Conservation (phyloP, 1,140 invertebrate genomes). For the Heliconius hewitsoni region DNA sequence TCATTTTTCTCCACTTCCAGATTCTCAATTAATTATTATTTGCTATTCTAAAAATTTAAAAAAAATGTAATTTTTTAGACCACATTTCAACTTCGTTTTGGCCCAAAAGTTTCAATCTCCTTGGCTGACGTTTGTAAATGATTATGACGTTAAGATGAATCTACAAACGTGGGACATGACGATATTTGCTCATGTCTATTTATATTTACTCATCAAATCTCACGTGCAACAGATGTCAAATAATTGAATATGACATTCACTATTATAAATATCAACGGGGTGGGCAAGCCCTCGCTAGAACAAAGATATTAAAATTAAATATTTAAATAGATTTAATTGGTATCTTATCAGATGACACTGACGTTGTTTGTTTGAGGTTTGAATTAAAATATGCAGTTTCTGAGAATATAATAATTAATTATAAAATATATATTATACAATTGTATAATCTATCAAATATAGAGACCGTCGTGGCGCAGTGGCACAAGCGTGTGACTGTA, state of each 20-base stretch:
- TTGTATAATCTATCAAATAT: too few species aligned
- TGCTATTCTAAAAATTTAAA: too few species aligned
- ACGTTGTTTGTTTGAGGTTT: background rate
- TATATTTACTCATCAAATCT: background rate
- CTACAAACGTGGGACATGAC: background rate
- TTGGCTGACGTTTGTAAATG: background rate
- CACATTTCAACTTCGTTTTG: too few species aligned
- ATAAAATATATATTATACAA: too few species aligned
- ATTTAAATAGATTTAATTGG: background rate
- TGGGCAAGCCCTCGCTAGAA: background rate
- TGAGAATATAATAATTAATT: too few species aligned
- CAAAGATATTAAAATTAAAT: conserved; percentile 1
- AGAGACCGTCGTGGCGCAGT: too few species aligned
- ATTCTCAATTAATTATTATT: too few species aligned
- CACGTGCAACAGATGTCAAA: background rate
- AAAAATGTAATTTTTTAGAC: too few species aligned
- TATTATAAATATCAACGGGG: background rate
- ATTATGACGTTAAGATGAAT: background rate
- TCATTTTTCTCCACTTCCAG: too few species aligned
- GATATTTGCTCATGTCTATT: background rate
- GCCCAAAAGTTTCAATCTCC: too few species aligned
- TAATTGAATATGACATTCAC: background rate
- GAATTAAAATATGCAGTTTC: background rate
- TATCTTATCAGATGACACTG: background rate
- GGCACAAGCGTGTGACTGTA: too few species aligned